phyloP scores from a whole-genome alignment of 2,113 vertebrate genomes.

The Scalopus aquaticus region DNA sequence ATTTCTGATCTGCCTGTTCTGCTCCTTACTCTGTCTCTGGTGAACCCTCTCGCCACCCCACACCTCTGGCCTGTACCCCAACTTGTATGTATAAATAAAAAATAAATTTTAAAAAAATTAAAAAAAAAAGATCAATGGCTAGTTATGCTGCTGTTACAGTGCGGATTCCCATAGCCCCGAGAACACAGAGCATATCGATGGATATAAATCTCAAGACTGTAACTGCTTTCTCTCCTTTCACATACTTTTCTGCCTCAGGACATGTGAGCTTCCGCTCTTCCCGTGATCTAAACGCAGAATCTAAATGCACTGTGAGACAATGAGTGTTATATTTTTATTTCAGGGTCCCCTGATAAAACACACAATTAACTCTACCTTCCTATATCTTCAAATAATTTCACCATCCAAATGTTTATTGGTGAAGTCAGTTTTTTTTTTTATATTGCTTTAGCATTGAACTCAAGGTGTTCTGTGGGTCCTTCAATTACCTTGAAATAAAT shows the following conservation, averaged over 20 bases:
- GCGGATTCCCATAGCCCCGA: neutral
- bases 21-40: no score
- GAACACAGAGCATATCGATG: neutral
- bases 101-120: no score
- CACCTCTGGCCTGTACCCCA: no score
- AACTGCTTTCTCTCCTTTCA: neutral
- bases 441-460: neutral
- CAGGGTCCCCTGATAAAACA: neutral
- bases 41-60: no score
- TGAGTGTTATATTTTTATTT: neutral
- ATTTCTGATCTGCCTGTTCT: no score
- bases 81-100: no score
- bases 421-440: neutral
- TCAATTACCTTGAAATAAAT: neutral
- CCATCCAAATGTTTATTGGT: neutral
- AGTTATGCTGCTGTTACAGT: accelerated
- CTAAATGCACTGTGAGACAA: neutral
- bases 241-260: neutral
- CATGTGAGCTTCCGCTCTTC: neutral
- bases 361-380: neutral
- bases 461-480: neutral
- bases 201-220: neutral
- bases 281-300: neutral
- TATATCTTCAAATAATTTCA: neutral
- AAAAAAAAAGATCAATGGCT: neutral